Evolutionary conservation across 1,140 invertebrate genomes (phyloP), one percentile per base, ranked within the genome.

Genomic region (Euura lappo): DNA sequence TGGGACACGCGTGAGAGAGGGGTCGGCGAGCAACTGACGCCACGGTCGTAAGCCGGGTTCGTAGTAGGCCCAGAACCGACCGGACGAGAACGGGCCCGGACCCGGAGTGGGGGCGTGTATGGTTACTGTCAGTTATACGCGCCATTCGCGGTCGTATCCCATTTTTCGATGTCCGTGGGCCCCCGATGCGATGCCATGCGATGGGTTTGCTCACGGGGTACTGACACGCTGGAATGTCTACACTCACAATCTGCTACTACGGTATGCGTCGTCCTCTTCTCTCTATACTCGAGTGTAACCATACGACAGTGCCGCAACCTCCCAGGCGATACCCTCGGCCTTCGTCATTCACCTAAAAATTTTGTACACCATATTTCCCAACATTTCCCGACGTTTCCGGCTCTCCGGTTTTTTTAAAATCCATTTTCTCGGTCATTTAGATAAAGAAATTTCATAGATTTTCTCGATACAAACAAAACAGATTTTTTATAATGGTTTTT

Each of bases 171-270:
- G 10, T 28, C 46, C 73, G 70, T 71, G 46, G 68, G 72, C 70
- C 51, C 13, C 51, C 8, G 6, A 8, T 11, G 51, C 51, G 8
- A n/a, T 60, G 51, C 8, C 28, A 28, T 28, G 28, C 28, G 28
- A 28, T 28, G 28, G 28, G 28, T 60, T 60, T 60, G 51, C 51
- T 60, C 51, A 60, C 51, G 44, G 72, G 66, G 71, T 71, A 74
- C 72, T 74, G 75, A 72, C 75, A 75, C 72, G 69, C 64, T 74
- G 74, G 75, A 79, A 78, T 72, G 74, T 79, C 73, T 75, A 60
- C 51, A 60, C 51, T 60, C 51, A 60, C 51, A 60, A 60, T 60
- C 51, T 11, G 51, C 51, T 60, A 60, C 51, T 60, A 60, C 51
- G 51, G 51, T 60, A 60, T 60, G 51, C 51, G 51, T 60, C 51